A percentile compares a stretch with the other conserved stretches of the same genome.
These are phyloP conservation scores for Malurus splendens DNA, from an alignment of 2,797 vertebrate species.

Conservation along the genomic window DNA sequence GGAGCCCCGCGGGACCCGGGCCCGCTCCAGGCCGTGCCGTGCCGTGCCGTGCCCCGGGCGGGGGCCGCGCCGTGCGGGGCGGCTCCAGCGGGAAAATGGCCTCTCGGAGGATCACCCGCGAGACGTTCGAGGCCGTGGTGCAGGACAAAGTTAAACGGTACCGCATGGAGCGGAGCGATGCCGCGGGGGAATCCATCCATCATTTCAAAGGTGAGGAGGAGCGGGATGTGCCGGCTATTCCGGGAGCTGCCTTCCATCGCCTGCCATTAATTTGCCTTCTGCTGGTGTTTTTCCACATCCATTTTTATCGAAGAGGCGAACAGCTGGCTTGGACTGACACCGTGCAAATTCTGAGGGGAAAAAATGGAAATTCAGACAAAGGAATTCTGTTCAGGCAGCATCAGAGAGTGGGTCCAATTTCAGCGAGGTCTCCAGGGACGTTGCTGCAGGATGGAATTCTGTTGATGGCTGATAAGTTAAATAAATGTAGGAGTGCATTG, in stretches of 20 bases:
- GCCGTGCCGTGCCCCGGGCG: neutral
- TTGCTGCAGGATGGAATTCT: neutral
- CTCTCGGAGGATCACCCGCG: slow-evolving; percentile 82
- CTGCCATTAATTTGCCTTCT: neutral
- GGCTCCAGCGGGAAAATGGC: slow-evolving; percentile 73
- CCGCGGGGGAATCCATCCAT: slow-evolving; percentile 77
- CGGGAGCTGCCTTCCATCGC: neutral
- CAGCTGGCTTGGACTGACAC: neutral
- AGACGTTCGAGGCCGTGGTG: slow-evolving; percentile 86
- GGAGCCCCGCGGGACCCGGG: neutral
- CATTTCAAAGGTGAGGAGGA: slow-evolving; percentile 83
- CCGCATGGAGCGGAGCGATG: slow-evolving; percentile 79
- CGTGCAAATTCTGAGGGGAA: neutral
- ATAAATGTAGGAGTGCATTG: neutral
- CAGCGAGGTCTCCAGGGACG: neutral
- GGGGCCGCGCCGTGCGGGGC: neutral
- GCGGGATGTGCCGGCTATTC: neutral
- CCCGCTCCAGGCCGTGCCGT: neutral
- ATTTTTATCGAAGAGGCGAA: neutral
- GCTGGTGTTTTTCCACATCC: neutral
- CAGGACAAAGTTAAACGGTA: slow-evolving; percentile 87
- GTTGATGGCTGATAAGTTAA: neutral
- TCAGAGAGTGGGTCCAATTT: neutral
- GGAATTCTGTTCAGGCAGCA: neutral
- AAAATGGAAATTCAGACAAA: neutral